Base-by-base conservation (phyloP, 2,888 invertebrate genomes). In the Automeris io region DNA sequence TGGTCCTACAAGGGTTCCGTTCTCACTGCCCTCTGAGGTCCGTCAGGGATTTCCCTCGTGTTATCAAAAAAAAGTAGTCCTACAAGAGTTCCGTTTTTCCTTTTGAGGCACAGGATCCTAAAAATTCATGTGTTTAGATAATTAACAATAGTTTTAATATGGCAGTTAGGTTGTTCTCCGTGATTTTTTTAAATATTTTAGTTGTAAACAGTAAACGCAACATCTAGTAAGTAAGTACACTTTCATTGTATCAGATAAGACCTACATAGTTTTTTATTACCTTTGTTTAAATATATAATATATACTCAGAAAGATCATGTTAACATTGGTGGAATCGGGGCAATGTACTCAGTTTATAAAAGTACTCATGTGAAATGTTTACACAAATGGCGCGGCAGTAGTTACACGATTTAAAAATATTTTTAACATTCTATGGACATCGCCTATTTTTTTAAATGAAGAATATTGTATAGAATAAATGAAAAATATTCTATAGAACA, bases 341-440 rank as follows among this genome's bases (percentile, higher is more conserved):
- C 29, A 29, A 40, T 40, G 46, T 41, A 38, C 42, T 37, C 39
- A 39, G 22, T 41, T 35, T 39, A 41, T 41, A 40, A 42, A 47
- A n/a, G n/a, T n/a, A n/a, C 41, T 38, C 40, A 34, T 39, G 18
- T 29, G 29, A 29, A 34, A 37, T 41, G 40, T 39, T 47, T 47
- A 45, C 35, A 41, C 47, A 45, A 45, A 32, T 47, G 47, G 40
- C 31, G 33, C 34, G 31, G 36, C 26, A 22, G n/a, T n/a, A n/a
- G 34, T 39, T 45, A 42, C 42, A 42, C 45, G 47, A 47, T 41
- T 40, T 35, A 21, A 18, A 40, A 33, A 35, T 35, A 16, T 29
- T 12, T 29, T 22, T 31, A 23, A n/a, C n/a, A n/a, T 13, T 26
- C 13, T 13, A 26, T 26, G 7, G 13, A 13, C 13, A 7, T 13